Evolutionary conservation across 2,888 invertebrate species (phyloP).

Genomic region (Synergus japonicus): DNA sequence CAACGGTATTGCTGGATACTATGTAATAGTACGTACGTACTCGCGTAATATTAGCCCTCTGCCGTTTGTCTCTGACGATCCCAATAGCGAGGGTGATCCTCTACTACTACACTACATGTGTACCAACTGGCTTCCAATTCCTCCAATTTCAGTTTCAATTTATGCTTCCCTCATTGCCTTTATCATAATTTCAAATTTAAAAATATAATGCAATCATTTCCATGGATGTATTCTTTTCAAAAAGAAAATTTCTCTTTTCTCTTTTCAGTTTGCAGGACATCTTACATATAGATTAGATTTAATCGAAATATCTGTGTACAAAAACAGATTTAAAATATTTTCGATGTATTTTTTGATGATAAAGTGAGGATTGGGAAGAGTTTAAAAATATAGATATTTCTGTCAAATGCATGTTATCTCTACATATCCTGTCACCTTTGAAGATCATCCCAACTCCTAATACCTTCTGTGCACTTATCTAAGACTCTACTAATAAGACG

Average conservation of each 20-base stretch:
- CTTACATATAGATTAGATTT: neutral
- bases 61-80: conserved; percentile 63
- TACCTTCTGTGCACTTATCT: too few relatives aligned
- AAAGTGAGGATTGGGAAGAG: neutral
- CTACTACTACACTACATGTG: neutral
- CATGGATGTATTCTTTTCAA: neutral
- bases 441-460: too few relatives aligned
- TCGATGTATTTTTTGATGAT: neutral
- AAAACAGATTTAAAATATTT: neutral
- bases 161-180: neutral
- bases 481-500: too few relatives aligned
- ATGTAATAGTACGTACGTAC: conserved; percentile 72
- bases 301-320: neutral
- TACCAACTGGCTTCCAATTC: conserved; percentile 44
- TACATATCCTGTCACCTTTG: too few relatives aligned
- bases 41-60: conserved; percentile 68
- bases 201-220: neutral
- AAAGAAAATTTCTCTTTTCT: too few relatives aligned
- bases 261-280: neutral
- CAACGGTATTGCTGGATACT: conserved; percentile 64
- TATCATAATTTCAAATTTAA: neutral
- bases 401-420: too few relatives aligned
- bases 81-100: conserved; percentile 10
- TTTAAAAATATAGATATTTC: neutral
- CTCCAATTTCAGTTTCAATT: conserved; percentile 48